These are phyloP conservation scores for Sipha flava DNA, from an alignment of 1,140 invertebrate species.

Conservation along the genomic window DNA sequence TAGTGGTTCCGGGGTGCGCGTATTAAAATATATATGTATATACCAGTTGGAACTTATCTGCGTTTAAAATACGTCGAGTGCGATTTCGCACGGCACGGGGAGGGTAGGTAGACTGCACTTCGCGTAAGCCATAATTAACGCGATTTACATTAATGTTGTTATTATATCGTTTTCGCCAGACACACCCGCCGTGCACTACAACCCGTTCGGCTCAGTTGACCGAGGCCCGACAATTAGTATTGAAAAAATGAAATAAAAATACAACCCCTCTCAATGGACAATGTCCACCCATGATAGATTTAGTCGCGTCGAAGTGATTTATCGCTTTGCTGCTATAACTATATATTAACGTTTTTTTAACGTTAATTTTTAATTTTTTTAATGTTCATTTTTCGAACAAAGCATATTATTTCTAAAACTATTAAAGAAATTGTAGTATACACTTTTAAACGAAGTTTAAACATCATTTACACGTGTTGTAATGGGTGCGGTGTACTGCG, in stretches of 20 bases:
- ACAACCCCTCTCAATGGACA: background rate
- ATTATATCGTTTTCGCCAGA: background rate
- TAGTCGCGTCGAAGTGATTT: background rate
- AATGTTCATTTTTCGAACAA: too few species aligned
- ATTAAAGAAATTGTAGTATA: too few species aligned
- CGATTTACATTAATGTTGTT: constrained; percentile 3
- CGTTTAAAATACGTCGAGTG: background rate
- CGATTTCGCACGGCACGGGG: too few species aligned
- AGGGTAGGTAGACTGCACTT: background rate
- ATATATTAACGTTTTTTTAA: background rate
- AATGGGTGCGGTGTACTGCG: too few species aligned
- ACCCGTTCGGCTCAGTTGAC: background rate
- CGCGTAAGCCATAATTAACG: constrained; percentile 2
- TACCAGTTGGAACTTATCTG: background rate
- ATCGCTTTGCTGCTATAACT: background rate
- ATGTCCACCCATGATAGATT: background rate
- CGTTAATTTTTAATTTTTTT: too few species aligned
- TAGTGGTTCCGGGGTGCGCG: too few species aligned
- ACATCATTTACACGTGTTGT: too few species aligned
- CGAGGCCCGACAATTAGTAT: background rate
- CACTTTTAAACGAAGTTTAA: too few species aligned
- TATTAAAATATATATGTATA: too few species aligned
- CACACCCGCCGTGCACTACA: too few species aligned
- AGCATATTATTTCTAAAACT: too few species aligned
- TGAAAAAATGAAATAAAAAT: background rate